Base-by-base conservation (phyloP, 2,888 invertebrate species). In the Athetis lepigone region DNA sequence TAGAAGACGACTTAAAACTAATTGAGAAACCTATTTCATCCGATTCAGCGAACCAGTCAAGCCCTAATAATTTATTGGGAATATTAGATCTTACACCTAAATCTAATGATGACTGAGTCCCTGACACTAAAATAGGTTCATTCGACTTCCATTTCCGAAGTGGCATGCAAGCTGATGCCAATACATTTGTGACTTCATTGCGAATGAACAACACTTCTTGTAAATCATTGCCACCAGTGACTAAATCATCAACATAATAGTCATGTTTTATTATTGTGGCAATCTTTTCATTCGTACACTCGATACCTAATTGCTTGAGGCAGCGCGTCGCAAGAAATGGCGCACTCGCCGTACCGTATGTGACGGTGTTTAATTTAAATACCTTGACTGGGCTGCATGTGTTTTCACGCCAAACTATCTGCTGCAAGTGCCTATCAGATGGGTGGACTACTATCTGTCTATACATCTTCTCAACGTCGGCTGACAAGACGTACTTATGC, bases 191-290 rank as follows among this genome's bases (percentile, higher is more conserved):
- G 21, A 49, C 49, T n/a, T 47, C 47, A 7, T 9, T 19, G 7
- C 29, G 37, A 7, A 50, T 37, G 6, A 5, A 74, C 76, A 5
- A 72, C 19, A 27, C 68, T 8, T 23, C 71, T 66, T n/a, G 40
- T 42, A 9, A 75, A 58, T 43, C 57, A 18, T 13, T 5, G n/a
- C 21, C 18, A 2, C 29, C 45, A 4, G 45, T 45, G 2, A 45
- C 3, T 2, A 45, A 9, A 5, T 45, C 45, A 25, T 45, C 25
- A 0, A 45, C 45, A 25, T 45, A 27, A 21, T n/a, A 42, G 16
- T 21, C 21, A 6, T 42, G 43, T 4, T 23, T 21, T 7, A 43
- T 43, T 5, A 43, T 5, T 13, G 11, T 11, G 5, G 43, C 43
- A n/a, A 43, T 23, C 23, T 7, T 43, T n/a, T 43, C 43, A 2